Percentiles rank a stretch among this genome's conserved stretches.
phyloP scores from a whole-genome alignment of 1,140 invertebrate genomes.

The Homalodisca vitripennis region DNA sequence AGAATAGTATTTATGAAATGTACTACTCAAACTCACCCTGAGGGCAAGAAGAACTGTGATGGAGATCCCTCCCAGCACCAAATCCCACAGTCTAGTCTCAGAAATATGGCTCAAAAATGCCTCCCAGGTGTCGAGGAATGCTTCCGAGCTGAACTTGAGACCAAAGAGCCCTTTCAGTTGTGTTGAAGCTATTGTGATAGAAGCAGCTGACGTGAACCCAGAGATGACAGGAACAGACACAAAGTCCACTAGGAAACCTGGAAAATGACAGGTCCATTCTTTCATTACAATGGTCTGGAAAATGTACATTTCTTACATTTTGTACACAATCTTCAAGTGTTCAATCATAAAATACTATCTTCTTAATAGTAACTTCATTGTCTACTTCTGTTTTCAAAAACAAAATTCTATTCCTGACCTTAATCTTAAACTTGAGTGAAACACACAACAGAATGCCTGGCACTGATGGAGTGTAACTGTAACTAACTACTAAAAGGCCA shows the following conservation, averaged over 20 bases:
- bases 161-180: slow-evolving; percentile 85
- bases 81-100: slow-evolving; percentile 64
- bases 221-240: slow-evolving; percentile 93
- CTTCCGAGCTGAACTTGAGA: slow-evolving; percentile 67
- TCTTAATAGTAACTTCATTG: background rate
- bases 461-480: no score
- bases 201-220: slow-evolving; percentile 91
- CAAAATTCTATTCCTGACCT: no score
- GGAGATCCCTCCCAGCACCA: slow-evolving; percentile 65
- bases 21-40: slow-evolving; percentile 60
- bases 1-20: no score
- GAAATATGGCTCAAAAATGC: slow-evolving; percentile 62
- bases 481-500: no score
- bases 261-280: slow-evolving; percentile 36
- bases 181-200: slow-evolving; percentile 85
- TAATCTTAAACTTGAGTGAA: no score
- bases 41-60: slow-evolving; percentile 66
- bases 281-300: no score
- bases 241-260: slow-evolving; percentile 93
- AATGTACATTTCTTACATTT: no score
- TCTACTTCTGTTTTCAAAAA: background rate
- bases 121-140: slow-evolving; percentile 67
- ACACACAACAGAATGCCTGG: no score
- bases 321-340: background rate
- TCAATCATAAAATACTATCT: background rate